Conservation (phyloP, 2,888 invertebrate genomes). For the Noctuana brunneofusca region DNA sequence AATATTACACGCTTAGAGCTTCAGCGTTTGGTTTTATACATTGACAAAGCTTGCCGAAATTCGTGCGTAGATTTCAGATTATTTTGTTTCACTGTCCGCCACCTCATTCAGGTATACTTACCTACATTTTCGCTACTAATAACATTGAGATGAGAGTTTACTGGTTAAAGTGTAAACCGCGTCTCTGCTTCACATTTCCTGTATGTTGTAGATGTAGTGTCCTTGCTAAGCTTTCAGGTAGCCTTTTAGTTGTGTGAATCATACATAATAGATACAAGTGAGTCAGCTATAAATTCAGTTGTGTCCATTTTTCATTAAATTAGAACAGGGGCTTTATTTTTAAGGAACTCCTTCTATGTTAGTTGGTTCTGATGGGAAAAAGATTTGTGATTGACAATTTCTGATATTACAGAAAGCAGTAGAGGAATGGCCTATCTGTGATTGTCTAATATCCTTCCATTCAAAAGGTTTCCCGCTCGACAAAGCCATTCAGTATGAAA, state of each 20-base stretch:
- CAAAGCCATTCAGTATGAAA: constrained; percentile 98
- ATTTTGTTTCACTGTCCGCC: constrained; percentile 44
- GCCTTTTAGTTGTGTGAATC: neutral
- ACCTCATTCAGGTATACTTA: constrained; percentile 27
- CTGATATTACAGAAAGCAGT: constrained; percentile 89
- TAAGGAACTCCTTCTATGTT: neutral
- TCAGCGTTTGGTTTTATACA: constrained; percentile 22
- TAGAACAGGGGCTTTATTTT: constrained; percentile 6
- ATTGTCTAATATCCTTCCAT: constrained; percentile 98
- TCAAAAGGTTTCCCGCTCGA: constrained; percentile 99
- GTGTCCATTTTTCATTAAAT: constrained; percentile 21
- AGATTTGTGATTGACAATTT: constrained; percentile 10
- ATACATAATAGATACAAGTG: neutral
- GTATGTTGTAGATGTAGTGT: neutral
- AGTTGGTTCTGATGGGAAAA: neutral
- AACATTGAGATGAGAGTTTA: constrained; percentile 12
- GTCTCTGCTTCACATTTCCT: constrained; percentile 23
- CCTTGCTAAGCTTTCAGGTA: constrained; percentile 1
- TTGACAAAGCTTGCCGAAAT: constrained; percentile 20
- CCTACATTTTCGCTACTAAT: constrained; percentile 30
- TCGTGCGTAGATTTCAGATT: constrained; percentile 31
- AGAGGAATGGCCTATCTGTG: constrained; percentile 98
- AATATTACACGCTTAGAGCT: constrained; percentile 49
- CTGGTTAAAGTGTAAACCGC: constrained; percentile 8
- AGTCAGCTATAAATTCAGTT: neutral